A percentile compares a stretch with the other conserved stretches of the same genome.
These are phyloP conservation scores for Coregonus clupeaformis DNA, from an alignment of 2,113 vertebrate species.

Conservation along the genomic window DNA sequence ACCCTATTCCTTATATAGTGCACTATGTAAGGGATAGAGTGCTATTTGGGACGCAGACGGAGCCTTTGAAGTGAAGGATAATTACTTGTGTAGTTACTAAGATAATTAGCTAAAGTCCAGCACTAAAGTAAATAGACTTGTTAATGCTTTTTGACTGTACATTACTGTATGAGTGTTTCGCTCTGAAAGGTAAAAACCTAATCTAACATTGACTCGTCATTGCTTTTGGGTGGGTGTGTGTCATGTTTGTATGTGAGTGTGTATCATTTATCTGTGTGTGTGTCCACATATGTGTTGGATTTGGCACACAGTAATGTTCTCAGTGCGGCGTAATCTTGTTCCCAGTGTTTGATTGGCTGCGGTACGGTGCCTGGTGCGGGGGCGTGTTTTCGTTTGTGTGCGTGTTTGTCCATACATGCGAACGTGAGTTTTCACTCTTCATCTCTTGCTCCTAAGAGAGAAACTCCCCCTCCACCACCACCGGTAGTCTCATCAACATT, in stretches of 20 bases:
- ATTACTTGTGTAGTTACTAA: constrained; percentile 74
- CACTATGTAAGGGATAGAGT: too few species aligned
- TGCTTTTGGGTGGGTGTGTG: background rate
- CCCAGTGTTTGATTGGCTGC: background rate
- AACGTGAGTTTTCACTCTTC: too few species aligned
- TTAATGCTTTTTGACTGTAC: background rate
- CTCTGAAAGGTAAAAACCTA: too few species aligned
- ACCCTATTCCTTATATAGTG: too few species aligned
- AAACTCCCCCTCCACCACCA: constrained; percentile 5
- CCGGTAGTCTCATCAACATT: constrained; percentile 77
- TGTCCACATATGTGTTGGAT: background rate
- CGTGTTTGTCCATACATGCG: too few species aligned
- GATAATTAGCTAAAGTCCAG: constrained; percentile 71
- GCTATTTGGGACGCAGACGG: too few species aligned
- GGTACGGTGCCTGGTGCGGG: constrained; percentile 9
- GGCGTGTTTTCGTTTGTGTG: too few species aligned
- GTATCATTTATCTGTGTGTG: background rate
- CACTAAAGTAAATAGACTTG: constrained; percentile 65
- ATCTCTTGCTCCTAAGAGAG: too few species aligned
- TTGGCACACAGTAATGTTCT: background rate
- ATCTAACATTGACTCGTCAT: background rate
- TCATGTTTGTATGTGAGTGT: too few species aligned
- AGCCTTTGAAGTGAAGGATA: constrained; percentile 79
- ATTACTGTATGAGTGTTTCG: too few species aligned
- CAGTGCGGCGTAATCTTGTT: background rate